These are phyloP conservation scores for Acromyrmex heyeri DNA, from an alignment of 1,140 invertebrate genomes.

Conservation along the genomic window DNA sequence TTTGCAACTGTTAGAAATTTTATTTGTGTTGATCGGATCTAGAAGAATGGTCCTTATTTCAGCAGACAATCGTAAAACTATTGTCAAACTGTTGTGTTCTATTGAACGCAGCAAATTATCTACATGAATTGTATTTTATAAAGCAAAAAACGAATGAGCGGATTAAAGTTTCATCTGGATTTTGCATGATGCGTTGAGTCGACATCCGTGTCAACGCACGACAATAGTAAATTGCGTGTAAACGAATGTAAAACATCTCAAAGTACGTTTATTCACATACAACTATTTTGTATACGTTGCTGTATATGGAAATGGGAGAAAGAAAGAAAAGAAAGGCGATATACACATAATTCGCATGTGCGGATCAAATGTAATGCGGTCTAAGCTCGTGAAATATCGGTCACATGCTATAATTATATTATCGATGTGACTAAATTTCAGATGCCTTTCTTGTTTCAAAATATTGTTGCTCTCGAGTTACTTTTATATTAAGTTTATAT, in stretches of 20 bases:
- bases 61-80: no score
- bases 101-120: no score
- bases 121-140: not conserved
- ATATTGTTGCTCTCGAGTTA: not conserved
- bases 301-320: not conserved
- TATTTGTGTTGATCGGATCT: no score
- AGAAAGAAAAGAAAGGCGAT: not conserved
- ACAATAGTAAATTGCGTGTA: not conserved
- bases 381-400: not conserved
- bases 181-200: not conserved
- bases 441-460: not conserved
- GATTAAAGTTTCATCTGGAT: not conserved
- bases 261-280: constrained; percentile 18
- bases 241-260: not conserved
- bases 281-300: not conserved
- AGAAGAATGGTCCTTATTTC: no score
- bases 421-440: not conserved
- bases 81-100: no score
- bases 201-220: not conserved
- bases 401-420: no score
- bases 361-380: not conserved
- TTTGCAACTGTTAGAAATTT: no score
- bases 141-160: not conserved
- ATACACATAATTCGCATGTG: not conserved
- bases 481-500: not conserved